Conservation (phyloP, 2,797 vertebrate genomes). For the Chaenodraco wilsoni region DNA sequence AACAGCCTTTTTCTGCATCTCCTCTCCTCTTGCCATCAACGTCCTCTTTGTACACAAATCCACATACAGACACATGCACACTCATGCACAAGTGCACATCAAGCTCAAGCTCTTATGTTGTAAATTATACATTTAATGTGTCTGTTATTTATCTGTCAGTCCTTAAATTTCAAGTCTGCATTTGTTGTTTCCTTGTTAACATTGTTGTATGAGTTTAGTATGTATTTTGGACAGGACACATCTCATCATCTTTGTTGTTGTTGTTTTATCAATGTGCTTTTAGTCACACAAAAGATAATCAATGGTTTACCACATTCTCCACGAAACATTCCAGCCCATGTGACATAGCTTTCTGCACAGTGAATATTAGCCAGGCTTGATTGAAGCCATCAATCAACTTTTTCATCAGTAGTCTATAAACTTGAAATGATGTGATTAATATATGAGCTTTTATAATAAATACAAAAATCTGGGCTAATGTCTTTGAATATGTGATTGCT, state of each 20-base stretch:
- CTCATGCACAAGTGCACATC: background rate
- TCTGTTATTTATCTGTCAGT: conserved; percentile 25
- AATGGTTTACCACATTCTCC: conserved; percentile 37
- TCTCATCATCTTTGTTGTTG: conserved; percentile 3
- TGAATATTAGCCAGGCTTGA: conserved; percentile 42
- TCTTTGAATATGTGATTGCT: conserved; percentile 38
- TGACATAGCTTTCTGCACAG: conserved; percentile 33
- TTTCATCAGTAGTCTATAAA: conserved; percentile 41
- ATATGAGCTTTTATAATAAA: conserved; percentile 71
- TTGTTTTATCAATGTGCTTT: conserved; percentile 53
- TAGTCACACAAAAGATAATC: conserved; percentile 26
- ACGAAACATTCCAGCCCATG: conserved; percentile 25
- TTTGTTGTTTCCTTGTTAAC: conserved; percentile 31
- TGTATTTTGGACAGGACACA: conserved; percentile 25
- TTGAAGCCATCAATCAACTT: conserved; percentile 58
- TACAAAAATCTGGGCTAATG: conserved; percentile 22
- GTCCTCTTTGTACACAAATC: conserved; percentile 40
- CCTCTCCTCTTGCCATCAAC: conserved; percentile 64
- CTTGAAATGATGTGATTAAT: conserved; percentile 60
- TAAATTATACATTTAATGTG: conserved; percentile 36
- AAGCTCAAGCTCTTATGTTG: conserved; percentile 27
- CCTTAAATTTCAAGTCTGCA: conserved; percentile 15
- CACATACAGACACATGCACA: conserved; percentile 4
- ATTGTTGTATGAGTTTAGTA: conserved; percentile 37
- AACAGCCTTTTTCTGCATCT: conserved; percentile 76